Base-by-base conservation (phyloP, 2,888 invertebrate genomes). In the Eubasilissa splendida region DNA sequence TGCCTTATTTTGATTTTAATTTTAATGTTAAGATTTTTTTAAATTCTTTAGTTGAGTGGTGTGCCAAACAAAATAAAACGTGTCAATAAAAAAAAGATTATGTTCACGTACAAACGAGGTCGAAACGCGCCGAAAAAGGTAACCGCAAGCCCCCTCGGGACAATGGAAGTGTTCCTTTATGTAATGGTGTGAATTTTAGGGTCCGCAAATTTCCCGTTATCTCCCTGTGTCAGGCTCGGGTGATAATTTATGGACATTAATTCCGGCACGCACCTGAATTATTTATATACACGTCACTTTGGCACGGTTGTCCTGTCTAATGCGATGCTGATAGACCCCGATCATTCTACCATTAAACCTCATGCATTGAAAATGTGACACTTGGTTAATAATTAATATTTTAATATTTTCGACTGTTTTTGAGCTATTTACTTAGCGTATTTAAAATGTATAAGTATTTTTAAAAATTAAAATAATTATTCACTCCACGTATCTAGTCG, bases 181-280 rank as follows among this genome's bases (percentile, higher is more conserved):
- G 60, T 76, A 60, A 76, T 63, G 63, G 76, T 63, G 76, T 76
- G 63, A 63, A 76, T 63, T 75, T 76, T 63, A 54, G 76, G 76
- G 76, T 76, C 76, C 50, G 76, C 76, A 76, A 76, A 76, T 76
- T 63, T 31, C 7, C 63, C 53, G 52, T 76, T 76, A 76, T 76
- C 76, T 76, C 76, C 11, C 31, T 22, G 63, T 14, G 63, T 76
- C 76, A 76, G 76, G 76, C 76, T 9, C 63, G 7, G 50, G 63
- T 60, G 60, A 76, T 76, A 76, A 76, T 76, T 76, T 63, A 76
- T 53, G 63, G 76, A 31, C 63, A 76, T 76, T 76, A 60, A 76
- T 76, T 63, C 63, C 53, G 53, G 53, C 76, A 76, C 76, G 76
- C 76, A 76, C 76, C 76, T 76, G 76, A 63, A 54, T 71, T 71